Base-by-base conservation (phyloP, 2,113 vertebrate species). In the Boleophthalmus pectinirostris region DNA sequence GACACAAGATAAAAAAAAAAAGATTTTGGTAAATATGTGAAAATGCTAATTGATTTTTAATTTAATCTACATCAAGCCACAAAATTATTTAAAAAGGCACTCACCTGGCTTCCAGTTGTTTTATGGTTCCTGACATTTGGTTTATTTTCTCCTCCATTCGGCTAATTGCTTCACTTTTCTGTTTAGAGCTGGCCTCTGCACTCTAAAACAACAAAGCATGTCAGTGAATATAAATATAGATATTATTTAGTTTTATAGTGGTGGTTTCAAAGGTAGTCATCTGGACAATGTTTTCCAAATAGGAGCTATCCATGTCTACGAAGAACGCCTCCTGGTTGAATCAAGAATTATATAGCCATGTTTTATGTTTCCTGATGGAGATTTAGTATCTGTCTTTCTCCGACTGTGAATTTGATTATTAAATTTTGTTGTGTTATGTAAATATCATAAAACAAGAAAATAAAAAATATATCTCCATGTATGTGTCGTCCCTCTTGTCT, bases 61-160 rank as follows among this genome's bases (percentile, higher is more conserved):
- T 47, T 14, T 7, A 23, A 13, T 46, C 43, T 24, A 7, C 9
- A 66, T 7, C 12, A 45, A 43, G 35, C 38, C n/a, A 66, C 18
- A 43, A 15, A n/a, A 20, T 21, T 18, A 43, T 9, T 5, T 12
- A 43, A 43, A 23, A 43, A 21, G 23, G 15, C 10, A 35, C 74
- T 94, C 94, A 99, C 98, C 97, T 99, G 91, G 90, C 95, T 89
- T 99, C 98, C 82, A 99, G 93, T 68, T 96, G 96, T 93, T 97
- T 99, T 72, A 99, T 95, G 24, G 95, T 96, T 74, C 93, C 94
- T 23, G 95, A 94, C 97, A 99, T 98, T 93, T 99, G 97, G 93
- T 95, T 97, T 8, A 97, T 95, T 77, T 99, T 99, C 71, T 99
- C 97, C 88, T 99, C 98, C 90, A 99, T 91, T 72, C 96, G 96